Evolutionary conservation across 2,797 vertebrate species (phyloP).

Genomic region (Tolypeutes matacus): DNA sequence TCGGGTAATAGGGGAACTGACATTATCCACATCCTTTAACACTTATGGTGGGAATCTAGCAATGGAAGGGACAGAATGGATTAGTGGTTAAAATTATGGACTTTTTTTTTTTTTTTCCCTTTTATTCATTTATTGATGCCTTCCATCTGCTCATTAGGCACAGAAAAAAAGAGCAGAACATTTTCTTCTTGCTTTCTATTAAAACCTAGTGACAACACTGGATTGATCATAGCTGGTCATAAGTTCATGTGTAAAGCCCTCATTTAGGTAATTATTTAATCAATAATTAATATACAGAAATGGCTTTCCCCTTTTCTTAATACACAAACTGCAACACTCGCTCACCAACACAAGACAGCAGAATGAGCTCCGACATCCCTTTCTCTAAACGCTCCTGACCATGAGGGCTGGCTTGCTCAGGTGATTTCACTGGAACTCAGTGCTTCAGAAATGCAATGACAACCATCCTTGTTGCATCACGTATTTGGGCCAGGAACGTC

Average conservation of each 20-base stretch:
- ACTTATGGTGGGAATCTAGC: not conserved
- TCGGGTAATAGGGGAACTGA: not conserved
- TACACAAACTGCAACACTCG: not conserved
- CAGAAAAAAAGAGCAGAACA: not conserved
- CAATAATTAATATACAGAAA: constrained; percentile 15
- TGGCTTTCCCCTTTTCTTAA: not conserved
- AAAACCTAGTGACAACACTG: not conserved
- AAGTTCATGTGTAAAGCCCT: not conserved
- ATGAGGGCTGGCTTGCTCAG: not conserved
- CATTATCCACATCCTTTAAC: accelerated
- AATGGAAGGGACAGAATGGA: not conserved
- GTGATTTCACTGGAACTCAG: not conserved
- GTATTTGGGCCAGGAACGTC: not conserved
- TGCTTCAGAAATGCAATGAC: constrained; percentile 21
- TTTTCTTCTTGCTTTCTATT: not conserved
- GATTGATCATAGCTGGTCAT: not conserved
- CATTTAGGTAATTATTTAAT: not conserved
- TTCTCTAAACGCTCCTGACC: not conserved
- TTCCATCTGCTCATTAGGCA: not conserved
- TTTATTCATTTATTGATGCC: not conserved
- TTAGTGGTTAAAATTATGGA: not conserved
- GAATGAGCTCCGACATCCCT: not conserved
- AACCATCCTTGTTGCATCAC: not conserved
- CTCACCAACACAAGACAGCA: not conserved
- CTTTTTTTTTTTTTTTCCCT: not conserved